Conservation (phyloP, 2,888 invertebrate species). For the Xanthia icteritia region DNA sequence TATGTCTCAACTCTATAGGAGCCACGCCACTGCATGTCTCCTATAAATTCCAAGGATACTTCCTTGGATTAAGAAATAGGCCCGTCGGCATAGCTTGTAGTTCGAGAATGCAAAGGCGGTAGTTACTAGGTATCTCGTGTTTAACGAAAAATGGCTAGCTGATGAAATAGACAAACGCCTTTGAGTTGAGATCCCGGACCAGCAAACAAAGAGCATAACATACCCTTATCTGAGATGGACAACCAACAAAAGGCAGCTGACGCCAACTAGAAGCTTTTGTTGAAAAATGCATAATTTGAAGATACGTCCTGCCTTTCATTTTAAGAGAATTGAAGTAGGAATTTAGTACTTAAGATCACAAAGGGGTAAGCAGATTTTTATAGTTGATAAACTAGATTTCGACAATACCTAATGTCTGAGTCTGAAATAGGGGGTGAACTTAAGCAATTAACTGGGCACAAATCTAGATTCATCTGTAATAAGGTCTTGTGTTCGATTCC, state of each 20-base stretch:
- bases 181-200: conserved; percentile 15
- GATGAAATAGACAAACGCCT: conserved; percentile 21
- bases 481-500: no score
- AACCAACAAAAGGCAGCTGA: conserved; percentile 9
- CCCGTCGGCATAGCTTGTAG: background rate
- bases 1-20: no score
- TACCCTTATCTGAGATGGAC: conserved; percentile 11
- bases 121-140: background rate
- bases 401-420: no score
- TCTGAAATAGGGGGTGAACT: background rate
- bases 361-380: background rate
- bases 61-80: background rate
- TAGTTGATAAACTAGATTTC: no score
- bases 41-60: no score
- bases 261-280: background rate
- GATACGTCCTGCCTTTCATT: background rate
- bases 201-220: conserved; percentile 21
- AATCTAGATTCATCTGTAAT: no score
- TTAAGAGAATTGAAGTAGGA: no score
- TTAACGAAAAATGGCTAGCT: background rate
- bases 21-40: background rate
- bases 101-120: background rate
- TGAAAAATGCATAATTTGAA: background rate
- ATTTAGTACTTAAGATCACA: no score
- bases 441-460: background rate